Conservation (phyloP, 1,140 invertebrate genomes). For the Maconellicoccus hirsutus region DNA sequence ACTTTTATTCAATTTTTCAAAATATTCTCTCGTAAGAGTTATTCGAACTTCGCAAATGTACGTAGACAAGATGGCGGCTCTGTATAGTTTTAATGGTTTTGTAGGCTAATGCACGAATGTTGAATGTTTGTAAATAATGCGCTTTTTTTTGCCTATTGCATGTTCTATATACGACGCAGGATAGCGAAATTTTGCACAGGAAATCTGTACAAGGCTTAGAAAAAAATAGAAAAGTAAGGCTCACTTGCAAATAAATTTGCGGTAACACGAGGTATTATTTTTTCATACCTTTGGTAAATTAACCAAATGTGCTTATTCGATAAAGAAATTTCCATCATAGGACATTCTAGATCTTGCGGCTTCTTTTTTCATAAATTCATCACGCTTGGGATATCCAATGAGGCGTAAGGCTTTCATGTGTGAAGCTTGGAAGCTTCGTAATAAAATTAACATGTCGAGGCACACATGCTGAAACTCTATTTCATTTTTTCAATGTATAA, state of each 20-base stretch:
- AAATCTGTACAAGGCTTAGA: slow-evolving; percentile 8
- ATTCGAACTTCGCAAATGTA: too few relatives aligned
- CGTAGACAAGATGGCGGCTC: too few relatives aligned
- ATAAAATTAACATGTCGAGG: not conserved
- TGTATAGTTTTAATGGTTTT: not conserved
- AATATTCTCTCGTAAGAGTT: too few relatives aligned
- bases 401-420: too few relatives aligned
- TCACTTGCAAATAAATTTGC: not conserved
- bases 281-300: not conserved
- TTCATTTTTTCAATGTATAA: not conserved
- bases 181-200: slow-evolving; percentile 2
- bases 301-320: not conserved
- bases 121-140: slow-evolving; percentile 5
- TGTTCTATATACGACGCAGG: not conserved
- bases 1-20: too few relatives aligned
- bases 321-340: not conserved
- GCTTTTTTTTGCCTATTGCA: not conserved
- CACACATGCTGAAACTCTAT: not conserved
- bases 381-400: too few relatives aligned
- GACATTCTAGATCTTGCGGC: too few relatives aligned
- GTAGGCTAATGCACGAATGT: not conserved
- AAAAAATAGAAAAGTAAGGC: slow-evolving; percentile 2
- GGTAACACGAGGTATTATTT: slow-evolving; percentile 4
- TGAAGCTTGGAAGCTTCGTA: not conserved
- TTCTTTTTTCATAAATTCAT: too few relatives aligned